Evolutionary conservation across 2,113 vertebrate species (phyloP), one percentile per base, ranked within the genome.

Genomic region (Junco hyemalis): DNA sequence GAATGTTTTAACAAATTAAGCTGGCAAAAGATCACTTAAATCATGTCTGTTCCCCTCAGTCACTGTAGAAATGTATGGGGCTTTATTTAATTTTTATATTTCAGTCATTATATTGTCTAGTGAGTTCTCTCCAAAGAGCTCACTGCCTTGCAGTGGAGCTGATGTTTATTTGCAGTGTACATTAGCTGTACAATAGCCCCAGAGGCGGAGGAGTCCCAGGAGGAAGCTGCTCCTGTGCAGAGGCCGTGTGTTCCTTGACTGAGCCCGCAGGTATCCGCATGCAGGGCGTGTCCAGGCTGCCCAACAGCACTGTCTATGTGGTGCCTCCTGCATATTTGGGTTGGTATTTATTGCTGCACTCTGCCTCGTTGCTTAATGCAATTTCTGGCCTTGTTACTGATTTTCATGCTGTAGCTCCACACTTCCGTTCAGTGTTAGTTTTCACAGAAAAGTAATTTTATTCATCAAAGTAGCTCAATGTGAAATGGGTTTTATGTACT

Each of bases 231-330:
- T 51, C 16, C 57, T 36, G 5, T 38, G 2, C 18, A 22, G 28
- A 38, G 12, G 5, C 35, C n/a, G 48, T 66, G 33, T 89, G 14
- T 92, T 97, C 98, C 98, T 99, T 98, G 96, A 98, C 78, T 53
- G 72, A 85, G 24, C 79, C 22, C 65, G 42, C 93, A 99, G 98
- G 98, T 93, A 98, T 99, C 88, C 98, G 97, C 31, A 99, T 99
- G 99, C 99, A 99, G 92, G 99, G 99, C 11, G 98, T 98, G 50
- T 99, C 99, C n/a, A 97, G 99, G 20, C 97, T 99, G 11, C 99
- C 99, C 38, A 99, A 99, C 97, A 98, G 99, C 98, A 99, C 99
- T 0, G 84, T 99, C 74, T 98, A 98, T 11, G 98, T 99, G 69
- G 99, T 99, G 9, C 98, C 99, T 66, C 98, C 99, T 3, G 99